Conservation (phyloP, 1,140 invertebrate genomes). For the Drosophila nigrodunni region DNA sequence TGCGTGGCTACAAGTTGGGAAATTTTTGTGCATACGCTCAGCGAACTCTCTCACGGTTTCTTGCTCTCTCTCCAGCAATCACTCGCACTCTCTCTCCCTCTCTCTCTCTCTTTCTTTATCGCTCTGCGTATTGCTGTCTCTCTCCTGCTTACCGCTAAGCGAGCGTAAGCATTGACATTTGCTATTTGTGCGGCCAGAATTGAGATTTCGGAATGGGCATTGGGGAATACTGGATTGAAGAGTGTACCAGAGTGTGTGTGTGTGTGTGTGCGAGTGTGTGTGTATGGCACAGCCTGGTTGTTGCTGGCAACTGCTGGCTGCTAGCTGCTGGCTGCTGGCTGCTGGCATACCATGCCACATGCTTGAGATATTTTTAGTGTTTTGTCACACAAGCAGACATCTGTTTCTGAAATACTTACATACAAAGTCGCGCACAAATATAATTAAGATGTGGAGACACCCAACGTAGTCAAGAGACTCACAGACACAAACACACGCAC, state of each 20-base stretch:
- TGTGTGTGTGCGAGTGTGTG: neutral
- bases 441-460: slow-evolving; percentile 52
- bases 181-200: slow-evolving; percentile 39
- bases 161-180: slow-evolving; percentile 50
- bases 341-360: slow-evolving; percentile 60
- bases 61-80: neutral
- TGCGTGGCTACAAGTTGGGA: slow-evolving; percentile 30
- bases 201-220: slow-evolving; percentile 18
- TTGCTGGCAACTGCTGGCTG: slow-evolving; percentile 41
- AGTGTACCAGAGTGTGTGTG: slow-evolving; percentile 3
- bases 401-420: slow-evolving; percentile 57
- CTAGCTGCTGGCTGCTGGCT: slow-evolving; percentile 14
- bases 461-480: slow-evolving; percentile 24
- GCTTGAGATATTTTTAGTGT: slow-evolving; percentile 66
- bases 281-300: slow-evolving; percentile 21
- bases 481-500: slow-evolving; percentile 1
- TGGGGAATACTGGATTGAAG: slow-evolving; percentile 33
- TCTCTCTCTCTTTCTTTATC: neutral
- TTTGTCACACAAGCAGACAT: slow-evolving; percentile 63
- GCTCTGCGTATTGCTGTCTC: neutral
- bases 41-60: neutral
- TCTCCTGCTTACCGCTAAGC: neutral
- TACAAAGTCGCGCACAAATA: slow-evolving; percentile 53
- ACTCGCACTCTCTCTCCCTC: slow-evolving; percentile 2
- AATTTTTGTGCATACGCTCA: slow-evolving; percentile 19